Percentiles rank a stretch among this genome's conserved stretches.
These are phyloP conservation scores for Aphaenogaster floridana DNA, from an alignment of 1,140 invertebrate species.

Conservation along the genomic window DNA sequence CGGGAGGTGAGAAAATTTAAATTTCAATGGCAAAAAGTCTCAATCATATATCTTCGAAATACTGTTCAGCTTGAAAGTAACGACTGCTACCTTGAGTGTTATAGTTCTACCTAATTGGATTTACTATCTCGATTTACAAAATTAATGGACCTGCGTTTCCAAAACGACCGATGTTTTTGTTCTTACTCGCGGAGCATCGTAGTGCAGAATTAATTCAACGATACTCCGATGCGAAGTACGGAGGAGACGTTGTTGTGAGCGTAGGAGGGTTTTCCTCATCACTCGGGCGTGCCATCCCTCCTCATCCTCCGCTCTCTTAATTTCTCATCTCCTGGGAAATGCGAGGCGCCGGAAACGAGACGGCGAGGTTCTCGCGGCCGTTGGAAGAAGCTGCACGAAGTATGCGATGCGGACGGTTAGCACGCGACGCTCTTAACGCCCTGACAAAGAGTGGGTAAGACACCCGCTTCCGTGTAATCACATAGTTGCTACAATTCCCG, in stretches of 20 bases:
- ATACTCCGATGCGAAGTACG: not conserved
- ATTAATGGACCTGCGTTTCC: not conserved
- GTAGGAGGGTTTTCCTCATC: constrained; percentile 31
- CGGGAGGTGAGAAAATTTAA: not conserved
- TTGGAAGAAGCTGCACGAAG: not conserved
- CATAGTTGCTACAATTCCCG: constrained; percentile 68
- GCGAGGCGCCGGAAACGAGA: constrained; percentile 2
- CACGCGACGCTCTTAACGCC: constrained; percentile 27
- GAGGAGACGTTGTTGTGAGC: not conserved
- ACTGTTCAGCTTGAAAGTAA: not conserved
- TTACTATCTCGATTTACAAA: not conserved
- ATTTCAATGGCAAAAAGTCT: constrained; percentile 18
- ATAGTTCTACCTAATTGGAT: not conserved
- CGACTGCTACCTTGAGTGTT: not conserved
- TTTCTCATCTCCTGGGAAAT: constrained; percentile 51
- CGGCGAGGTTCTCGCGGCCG: not conserved
- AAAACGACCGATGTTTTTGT: not conserved
- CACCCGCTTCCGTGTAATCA: constrained; percentile 49
- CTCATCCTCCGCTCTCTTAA: constrained; percentile 31
- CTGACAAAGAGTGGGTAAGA: not conserved
- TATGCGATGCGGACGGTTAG: constrained; percentile 11
- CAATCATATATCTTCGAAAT: not conserved
- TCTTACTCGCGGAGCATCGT: not conserved
- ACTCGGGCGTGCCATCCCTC: not conserved
- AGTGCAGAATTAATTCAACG: constrained; percentile 29